phyloP scores from a whole-genome alignment of 2,888 invertebrate species.

The Pterostichus niger region DNA sequence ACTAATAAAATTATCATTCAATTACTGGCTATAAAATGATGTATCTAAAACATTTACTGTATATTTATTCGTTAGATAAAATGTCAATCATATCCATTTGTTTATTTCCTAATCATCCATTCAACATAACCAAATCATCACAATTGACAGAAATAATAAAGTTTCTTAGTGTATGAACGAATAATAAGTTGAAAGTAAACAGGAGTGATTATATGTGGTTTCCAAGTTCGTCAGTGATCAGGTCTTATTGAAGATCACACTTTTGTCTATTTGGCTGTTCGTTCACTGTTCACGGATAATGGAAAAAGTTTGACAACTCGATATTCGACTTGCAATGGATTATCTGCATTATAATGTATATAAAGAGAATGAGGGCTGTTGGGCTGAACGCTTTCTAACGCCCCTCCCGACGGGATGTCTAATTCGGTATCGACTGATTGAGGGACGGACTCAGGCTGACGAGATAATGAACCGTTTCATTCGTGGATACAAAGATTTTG shows the following conservation, averaged over 20 bases:
- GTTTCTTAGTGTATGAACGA: neutral
- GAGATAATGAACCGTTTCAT: conserved; percentile 42
- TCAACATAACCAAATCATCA: too few relatives aligned
- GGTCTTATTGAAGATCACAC: conserved; percentile 39
- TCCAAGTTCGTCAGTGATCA: neutral
- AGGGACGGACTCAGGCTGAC: conserved; percentile 3
- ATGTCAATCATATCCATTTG: too few relatives aligned
- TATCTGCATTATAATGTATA: conserved; percentile 61
- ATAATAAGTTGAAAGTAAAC: neutral
- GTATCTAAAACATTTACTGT: too few relatives aligned
- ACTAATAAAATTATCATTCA: too few relatives aligned
- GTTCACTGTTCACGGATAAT: conserved; percentile 55
- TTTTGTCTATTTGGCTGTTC: conserved; percentile 55
- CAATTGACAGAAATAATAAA: too few relatives aligned
- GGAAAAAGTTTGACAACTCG: conserved; percentile 64
- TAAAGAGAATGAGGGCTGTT: conserved; percentile 34
- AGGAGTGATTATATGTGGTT: conserved; percentile 8
- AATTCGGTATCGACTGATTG: conserved; percentile 55
- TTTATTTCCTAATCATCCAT: too few relatives aligned
- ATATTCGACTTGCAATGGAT: conserved; percentile 54
- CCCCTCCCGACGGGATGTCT: neutral
- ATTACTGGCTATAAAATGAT: too few relatives aligned
- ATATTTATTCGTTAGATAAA: too few relatives aligned
- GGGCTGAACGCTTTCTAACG: neutral
- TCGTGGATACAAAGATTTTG: conserved; percentile 10